Percentiles rank a stretch among this genome's conserved stretches.
phyloP scores from a whole-genome alignment of 2,888 invertebrate species.

The Drosophila imparisetae region DNA sequence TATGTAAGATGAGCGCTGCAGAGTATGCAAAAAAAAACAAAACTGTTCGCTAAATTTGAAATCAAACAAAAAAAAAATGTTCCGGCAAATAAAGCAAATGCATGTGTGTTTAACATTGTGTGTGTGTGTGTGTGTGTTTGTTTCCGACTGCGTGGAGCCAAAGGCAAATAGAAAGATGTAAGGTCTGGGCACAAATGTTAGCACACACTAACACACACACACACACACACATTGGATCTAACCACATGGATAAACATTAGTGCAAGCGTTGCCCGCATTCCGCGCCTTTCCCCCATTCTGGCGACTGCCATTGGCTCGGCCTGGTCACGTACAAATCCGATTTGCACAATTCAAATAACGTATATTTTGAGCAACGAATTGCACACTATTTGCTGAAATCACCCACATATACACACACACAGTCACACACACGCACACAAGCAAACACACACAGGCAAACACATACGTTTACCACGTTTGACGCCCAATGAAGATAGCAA shows the following conservation, averaged over 20 bases:
- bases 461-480: slow-evolving; percentile 43
- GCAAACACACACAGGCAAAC: neutral
- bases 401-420: slow-evolving; percentile 28
- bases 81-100: slow-evolving; percentile 65
- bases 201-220: slow-evolving; percentile 47
- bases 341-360: slow-evolving; percentile 80
- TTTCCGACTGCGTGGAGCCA: slow-evolving; percentile 73
- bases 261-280: slow-evolving; percentile 45
- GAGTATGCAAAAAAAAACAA: slow-evolving; percentile 61
- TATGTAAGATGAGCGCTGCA: slow-evolving; percentile 34
- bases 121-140: slow-evolving; percentile 12
- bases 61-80: slow-evolving; percentile 68
- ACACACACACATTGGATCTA: slow-evolving; percentile 21
- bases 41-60: slow-evolving; percentile 76
- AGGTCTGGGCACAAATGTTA: slow-evolving; percentile 64
- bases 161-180: slow-evolving; percentile 71
- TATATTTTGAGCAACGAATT: slow-evolving; percentile 59
- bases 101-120: slow-evolving; percentile 18
- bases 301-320: slow-evolving; percentile 11
- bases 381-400: slow-evolving; percentile 67
- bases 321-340: slow-evolving; percentile 77
- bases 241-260: slow-evolving; percentile 76
- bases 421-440: neutral
- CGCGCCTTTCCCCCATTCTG: neutral
- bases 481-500: slow-evolving; percentile 54